Evolutionary conservation across 2,113 vertebrate genomes (phyloP), one percentile per base, ranked within the genome.

Genomic region (Suncus etruscus): DNA sequence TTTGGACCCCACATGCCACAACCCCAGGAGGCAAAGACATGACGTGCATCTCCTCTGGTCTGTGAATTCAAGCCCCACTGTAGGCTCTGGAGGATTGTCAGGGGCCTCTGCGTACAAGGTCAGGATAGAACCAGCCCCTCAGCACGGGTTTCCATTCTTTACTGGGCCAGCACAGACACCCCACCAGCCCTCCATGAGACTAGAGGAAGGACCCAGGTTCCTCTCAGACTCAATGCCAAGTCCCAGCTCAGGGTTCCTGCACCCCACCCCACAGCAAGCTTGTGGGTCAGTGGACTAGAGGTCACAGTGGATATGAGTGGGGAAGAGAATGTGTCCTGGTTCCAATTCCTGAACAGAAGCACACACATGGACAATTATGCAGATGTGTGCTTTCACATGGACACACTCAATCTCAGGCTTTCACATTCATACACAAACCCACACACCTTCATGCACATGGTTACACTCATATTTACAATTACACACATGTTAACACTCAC

Each of bases 101-200:
- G 47, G 76, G 25, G 2, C 27, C 32, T 9, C 0, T 29, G 48
- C 29, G 51, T 75, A n/a, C 24, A 66, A 0, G 25, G 11, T 10
- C 1, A 31, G n/a, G 39, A 54, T 47, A 72, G 29, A 4, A 47
- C 68, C 12, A 1, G 16, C 3, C 27, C 16, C 50, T 61, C 27
- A 4, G 5, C 22, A n/a, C 1, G 2, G 61, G 4, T 11, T 39
- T 1, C 10, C 10, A 18, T 14, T 20, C 48, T 11, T 39, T 39
- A 39, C 39, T 39, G 5, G 39, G 39, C 39, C 51, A 10, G 51
- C 51, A 15, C 51, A 12, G 51, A 16, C 54, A 15, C 54, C 54
- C 54, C 9, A 11, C 54, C 63, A 65, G 14, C 11, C 3, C 39
- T 48, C 51, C 22, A 11, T 11, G 0, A 48, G 4, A 31, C 61